Evolutionary conservation across 2,888 invertebrate species (phyloP), one percentile per base, ranked within the genome.

Genomic region (Pollenia angustigena): DNA sequence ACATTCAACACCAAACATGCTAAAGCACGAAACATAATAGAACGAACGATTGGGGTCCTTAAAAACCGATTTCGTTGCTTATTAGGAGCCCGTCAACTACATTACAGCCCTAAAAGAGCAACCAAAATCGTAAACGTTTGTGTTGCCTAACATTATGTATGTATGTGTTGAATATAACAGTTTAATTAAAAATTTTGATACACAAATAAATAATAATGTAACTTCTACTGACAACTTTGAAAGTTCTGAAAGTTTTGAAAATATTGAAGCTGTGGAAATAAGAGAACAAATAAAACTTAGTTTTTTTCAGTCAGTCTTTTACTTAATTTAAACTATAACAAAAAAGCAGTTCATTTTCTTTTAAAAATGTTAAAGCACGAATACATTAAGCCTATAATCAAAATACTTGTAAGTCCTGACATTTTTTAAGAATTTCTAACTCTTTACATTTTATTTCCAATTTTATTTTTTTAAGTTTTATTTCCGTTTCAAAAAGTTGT

Each of bases 391-490:
- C 18, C 18, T 23, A 23, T 23, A 23, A 23, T 23, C 18, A 1
- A 23, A 23, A 23, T 23, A 2, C 18, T 23, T 23, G 18, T 23
- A 1, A 23, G 18, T 23, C 18, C 18, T 23, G 18, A 23, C 18
- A 23, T 23, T 58, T 78, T 8, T 69, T 16, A 8, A 68, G n/a
- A 12, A 32, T 44, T 12, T 79, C 68, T 46, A 79, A 18, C 46
- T 81, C 74, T 42, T 66, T 74, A 46, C 52, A 66, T 48, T 81
- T 81, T 66, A 74, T 12, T 50, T 81, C 23, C 32, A 81, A 16
- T 40, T 82, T 75, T 9, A 74, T 42, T 3, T 44, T 58, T 2
- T 82, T 75, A 4, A 75, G 52, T 32, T 69, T 50, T 50, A 75
- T 66, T 46, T 74, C 81, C 1, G 46, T 62, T 58, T 75, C 60